phyloP scores from a whole-genome alignment of 30 jellyfish, hydroid and myxozoan species.

The Phacellophora camtschatica region DNA sequence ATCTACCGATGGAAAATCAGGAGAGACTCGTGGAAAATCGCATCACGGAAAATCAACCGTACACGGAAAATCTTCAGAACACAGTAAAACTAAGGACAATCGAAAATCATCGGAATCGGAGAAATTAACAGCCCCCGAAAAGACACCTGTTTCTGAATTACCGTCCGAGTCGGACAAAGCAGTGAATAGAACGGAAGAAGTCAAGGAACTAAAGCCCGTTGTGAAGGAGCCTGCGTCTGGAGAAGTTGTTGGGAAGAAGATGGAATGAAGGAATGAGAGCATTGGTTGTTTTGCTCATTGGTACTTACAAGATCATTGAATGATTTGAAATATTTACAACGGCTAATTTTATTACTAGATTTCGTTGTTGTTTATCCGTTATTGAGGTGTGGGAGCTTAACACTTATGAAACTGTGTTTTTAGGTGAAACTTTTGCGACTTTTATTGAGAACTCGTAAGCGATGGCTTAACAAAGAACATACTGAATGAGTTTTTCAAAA shows the following conservation, averaged over 20 bases:
- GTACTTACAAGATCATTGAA: background rate
- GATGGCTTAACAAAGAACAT: background rate
- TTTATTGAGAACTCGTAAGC: background rate
- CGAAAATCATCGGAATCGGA: background rate
- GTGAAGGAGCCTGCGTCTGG: background rate
- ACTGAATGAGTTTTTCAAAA: background rate
- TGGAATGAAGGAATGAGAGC: background rate
- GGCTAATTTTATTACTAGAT: slow-evolving; percentile 19
- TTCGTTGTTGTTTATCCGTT: slow-evolving; percentile 45
- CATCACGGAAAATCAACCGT: slow-evolving; percentile 1
- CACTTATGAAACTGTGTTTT: slow-evolving; percentile 3
- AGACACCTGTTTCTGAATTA: background rate
- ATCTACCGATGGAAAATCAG: background rate
- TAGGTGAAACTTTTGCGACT: background rate
- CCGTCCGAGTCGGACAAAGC: background rate
- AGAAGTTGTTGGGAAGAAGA: background rate
- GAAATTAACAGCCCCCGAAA: background rate
- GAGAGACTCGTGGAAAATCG: background rate
- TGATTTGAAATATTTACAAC: slow-evolving; percentile 14
- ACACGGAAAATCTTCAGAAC: slow-evolving; percentile 5
- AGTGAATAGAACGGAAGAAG: background rate
- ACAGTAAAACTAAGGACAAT: background rate
- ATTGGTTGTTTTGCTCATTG: background rate
- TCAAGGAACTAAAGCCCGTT: background rate
- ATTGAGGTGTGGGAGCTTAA: slow-evolving; percentile 29